phyloP scores from a whole-genome alignment of 2,797 vertebrate species.

The Sebastes dallii region DNA sequence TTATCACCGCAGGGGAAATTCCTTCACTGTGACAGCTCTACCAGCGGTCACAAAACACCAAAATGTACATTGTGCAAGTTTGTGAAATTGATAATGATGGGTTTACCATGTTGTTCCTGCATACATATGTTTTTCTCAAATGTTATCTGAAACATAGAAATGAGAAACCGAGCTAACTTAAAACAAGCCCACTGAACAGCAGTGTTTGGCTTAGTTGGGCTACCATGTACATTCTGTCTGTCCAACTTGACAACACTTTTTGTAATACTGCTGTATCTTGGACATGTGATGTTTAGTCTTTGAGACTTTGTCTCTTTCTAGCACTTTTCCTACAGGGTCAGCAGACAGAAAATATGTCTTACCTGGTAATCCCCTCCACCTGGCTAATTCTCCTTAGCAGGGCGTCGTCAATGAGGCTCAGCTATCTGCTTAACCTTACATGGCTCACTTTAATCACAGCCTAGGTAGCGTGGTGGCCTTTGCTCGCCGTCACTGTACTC shows the following conservation, averaged over 20 bases:
- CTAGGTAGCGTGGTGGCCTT: slow-evolving; percentile 41
- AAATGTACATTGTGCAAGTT: neutral
- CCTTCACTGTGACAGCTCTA: no score
- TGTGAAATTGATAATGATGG: neutral
- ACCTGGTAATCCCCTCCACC: slow-evolving; percentile 30
- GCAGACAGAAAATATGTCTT: slow-evolving; percentile 8
- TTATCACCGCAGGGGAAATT: no score
- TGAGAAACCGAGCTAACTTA: neutral
- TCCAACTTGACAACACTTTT: neutral
- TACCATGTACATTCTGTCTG: neutral
- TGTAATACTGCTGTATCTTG: neutral
- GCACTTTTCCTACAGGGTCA: neutral
- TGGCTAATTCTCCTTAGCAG: slow-evolving; percentile 16
- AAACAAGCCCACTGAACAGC: neutral
- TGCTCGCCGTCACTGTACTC: neutral
- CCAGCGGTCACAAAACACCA: neutral
- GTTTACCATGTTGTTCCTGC: neutral
- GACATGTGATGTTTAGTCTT: neutral
- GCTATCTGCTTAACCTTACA: slow-evolving; percentile 46
- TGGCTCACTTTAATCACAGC: slow-evolving; percentile 57
- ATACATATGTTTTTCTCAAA: neutral
- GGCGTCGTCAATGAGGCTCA: neutral
- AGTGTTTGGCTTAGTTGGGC: neutral
- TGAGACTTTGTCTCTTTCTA: neutral
- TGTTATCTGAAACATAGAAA: neutral